A percentile compares a stretch with the other conserved stretches of the same genome.
phyloP scores from a whole-genome alignment of 1,140 invertebrate genomes.

The Myzus persicae region DNA sequence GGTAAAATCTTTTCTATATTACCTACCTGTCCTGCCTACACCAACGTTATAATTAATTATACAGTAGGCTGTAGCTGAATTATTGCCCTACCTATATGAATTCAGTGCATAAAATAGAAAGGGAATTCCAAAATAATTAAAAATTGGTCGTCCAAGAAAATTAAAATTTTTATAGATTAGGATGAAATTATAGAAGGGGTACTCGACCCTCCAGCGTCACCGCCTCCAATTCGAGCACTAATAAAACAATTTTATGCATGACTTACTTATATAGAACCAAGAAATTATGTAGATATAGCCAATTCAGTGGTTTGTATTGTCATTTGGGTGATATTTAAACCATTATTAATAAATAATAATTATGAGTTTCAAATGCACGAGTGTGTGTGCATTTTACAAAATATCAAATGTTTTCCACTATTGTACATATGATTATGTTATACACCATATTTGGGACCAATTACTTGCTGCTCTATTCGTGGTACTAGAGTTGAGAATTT shows the following conservation, averaged over 20 bases:
- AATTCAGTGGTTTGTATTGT: not conserved
- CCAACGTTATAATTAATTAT: not conserved
- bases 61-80: not conserved
- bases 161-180: no score
- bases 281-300: not conserved
- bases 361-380: not conserved
- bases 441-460: not conserved
- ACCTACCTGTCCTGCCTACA: not conserved
- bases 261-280: not conserved
- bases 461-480: not conserved
- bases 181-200: no score
- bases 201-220: no score
- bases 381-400: not conserved
- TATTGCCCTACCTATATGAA: not conserved
- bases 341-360: no score
- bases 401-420: not conserved
- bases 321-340: not conserved
- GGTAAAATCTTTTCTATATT: not conserved
- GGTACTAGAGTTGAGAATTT: not conserved
- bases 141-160: no score
- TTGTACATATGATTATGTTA: not conserved
- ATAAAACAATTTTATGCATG: no score
- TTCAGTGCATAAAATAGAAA: no score
- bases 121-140: no score
- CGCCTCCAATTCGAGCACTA: no score